A percentile compares a stretch with the other conserved stretches of the same genome.
Conservation (phyloP, 2,888 invertebrate genomes). For the Apamea crenata region DNA sequence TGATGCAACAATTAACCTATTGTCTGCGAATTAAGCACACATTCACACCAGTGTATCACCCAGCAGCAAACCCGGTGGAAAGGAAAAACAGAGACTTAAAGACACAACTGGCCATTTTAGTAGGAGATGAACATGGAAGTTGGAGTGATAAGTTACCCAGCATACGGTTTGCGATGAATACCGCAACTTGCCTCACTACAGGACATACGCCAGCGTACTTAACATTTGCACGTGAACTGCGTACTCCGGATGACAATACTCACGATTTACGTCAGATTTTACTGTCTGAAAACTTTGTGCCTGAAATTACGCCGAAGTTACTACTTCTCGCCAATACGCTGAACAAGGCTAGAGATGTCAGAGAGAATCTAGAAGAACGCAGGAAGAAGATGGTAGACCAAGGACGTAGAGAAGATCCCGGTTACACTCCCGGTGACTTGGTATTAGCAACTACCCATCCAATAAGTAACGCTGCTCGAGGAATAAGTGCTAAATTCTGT, state of each 20-base stretch:
- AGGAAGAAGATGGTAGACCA: constrained; percentile 17
- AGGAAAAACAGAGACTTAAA: constrained; percentile 32
- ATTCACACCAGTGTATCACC: constrained; percentile 42
- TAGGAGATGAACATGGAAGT: too few species aligned
- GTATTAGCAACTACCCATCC: constrained; percentile 19
- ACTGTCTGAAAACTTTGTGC: constrained; percentile 26
- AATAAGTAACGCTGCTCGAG: constrained; percentile 22
- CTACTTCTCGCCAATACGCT: constrained; percentile 27
- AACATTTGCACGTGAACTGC: constrained; percentile 24
- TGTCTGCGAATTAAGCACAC: constrained; percentile 65
- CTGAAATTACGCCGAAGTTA: constrained; percentile 32
- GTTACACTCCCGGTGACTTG: constrained; percentile 16
- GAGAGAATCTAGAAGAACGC: constrained; percentile 24
- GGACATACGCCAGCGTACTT: constrained; percentile 25
- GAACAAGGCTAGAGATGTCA: constrained; percentile 17
- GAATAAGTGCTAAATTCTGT: constrained; percentile 29
- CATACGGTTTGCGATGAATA: constrained; percentile 37
- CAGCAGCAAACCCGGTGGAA: constrained; percentile 24
- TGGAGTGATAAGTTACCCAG: constrained; percentile 13
- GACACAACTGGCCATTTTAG: constrained; percentile 33
- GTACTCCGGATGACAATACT: constrained; percentile 22
- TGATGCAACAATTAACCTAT: constrained; percentile 71
- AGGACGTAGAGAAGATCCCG: constrained; percentile 19
- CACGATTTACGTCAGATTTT: constrained; percentile 20
- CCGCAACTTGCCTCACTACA: constrained; percentile 18